phyloP scores from a whole-genome alignment of 2,888 invertebrate species.

The Dione juno region DNA sequence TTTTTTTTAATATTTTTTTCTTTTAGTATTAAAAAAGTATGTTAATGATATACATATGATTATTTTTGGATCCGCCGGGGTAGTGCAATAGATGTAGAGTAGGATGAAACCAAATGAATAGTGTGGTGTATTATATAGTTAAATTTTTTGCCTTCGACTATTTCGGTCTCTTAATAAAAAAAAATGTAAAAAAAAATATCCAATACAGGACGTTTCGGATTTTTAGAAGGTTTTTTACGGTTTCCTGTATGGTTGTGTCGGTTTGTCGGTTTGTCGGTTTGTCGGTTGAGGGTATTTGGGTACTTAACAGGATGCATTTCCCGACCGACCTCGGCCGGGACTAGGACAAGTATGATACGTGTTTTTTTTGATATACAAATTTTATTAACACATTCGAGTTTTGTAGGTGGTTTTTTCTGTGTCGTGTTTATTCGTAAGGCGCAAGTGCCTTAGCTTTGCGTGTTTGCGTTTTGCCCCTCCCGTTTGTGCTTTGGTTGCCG shows the following conservation, averaged over 20 bases:
- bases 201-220: slow-evolving; percentile 27
- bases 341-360: slow-evolving; percentile 63
- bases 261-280: too few relatives aligned
- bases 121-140: slow-evolving; percentile 54
- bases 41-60: slow-evolving; percentile 52
- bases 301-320: slow-evolving; percentile 63
- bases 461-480: slow-evolving; percentile 58
- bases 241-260: slow-evolving; percentile 25
- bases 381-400: slow-evolving; percentile 64
- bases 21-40: slow-evolving; percentile 64
- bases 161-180: slow-evolving; percentile 29
- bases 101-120: slow-evolving; percentile 67
- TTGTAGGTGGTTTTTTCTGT: slow-evolving; percentile 72
- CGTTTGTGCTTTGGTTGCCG: slow-evolving; percentile 34
- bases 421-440: slow-evolving; percentile 73
- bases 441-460: slow-evolving; percentile 74
- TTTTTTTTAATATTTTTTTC: slow-evolving; percentile 52
- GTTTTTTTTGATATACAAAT: slow-evolving; percentile 71
- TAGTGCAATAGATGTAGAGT: slow-evolving; percentile 80
- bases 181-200: slow-evolving; percentile 18
- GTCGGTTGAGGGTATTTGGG: slow-evolving; percentile 43
- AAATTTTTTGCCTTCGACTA: slow-evolving; percentile 55
- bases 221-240: slow-evolving; percentile 24
- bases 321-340: slow-evolving; percentile 79
- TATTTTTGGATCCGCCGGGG: slow-evolving; percentile 77